Conservation (phyloP, 2,797 vertebrate species). For the Mormyrus proboscirostris region DNA sequence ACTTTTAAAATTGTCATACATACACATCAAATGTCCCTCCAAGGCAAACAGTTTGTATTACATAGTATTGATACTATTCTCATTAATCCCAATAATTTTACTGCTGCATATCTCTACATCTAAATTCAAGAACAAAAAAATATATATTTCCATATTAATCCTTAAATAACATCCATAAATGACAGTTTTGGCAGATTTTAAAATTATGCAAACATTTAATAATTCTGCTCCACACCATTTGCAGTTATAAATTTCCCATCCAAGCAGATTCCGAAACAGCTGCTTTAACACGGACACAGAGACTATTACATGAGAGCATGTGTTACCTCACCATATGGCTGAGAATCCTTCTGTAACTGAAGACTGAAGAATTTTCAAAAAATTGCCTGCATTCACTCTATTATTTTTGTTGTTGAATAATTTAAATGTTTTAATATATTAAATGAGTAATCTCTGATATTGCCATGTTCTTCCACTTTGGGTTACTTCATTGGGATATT, state of each 20-base stretch:
- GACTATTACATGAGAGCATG: neutral
- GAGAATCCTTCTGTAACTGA: neutral
- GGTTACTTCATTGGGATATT: neutral
- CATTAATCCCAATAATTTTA: neutral
- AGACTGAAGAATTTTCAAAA: neutral
- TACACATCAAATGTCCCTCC: neutral
- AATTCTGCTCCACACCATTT: neutral
- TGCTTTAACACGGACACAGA: neutral
- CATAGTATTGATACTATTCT: neutral
- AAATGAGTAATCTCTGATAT: neutral
- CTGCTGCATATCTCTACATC: neutral
- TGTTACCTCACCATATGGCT: neutral
- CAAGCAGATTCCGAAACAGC: conserved; percentile 8
- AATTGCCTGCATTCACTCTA: neutral
- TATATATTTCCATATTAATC: neutral
- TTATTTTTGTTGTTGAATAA: neutral
- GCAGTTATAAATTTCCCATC: neutral
- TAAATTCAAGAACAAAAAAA: neutral
- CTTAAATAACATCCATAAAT: neutral
- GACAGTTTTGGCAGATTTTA: neutral
- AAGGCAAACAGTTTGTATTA: neutral
- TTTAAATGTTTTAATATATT: neutral
- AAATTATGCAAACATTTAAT: neutral
- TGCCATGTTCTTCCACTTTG: neutral
- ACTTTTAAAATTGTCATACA: neutral